Conservation (phyloP, 2,797 vertebrate species). For the Sternotherus odoratus region DNA sequence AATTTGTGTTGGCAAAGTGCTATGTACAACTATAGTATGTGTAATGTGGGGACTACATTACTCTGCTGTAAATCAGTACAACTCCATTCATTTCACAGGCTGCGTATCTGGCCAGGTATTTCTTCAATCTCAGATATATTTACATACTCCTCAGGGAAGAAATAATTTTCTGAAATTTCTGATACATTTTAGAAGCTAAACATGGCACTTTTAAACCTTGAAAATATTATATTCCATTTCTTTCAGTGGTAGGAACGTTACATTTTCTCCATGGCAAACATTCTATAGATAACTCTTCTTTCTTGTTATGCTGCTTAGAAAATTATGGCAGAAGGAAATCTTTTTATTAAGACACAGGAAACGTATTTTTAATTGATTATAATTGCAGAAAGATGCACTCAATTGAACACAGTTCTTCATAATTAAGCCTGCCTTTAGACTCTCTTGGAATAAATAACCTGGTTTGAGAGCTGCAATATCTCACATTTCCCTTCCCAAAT, state of each 20-base stretch:
- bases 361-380: slow-evolving; percentile 43
- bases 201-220: background rate
- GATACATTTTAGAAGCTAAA: background rate
- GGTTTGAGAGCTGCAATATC: background rate
- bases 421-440: slow-evolving; percentile 24
- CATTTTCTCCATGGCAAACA: background rate
- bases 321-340: slow-evolving; percentile 17
- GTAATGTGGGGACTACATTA: background rate
- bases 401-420: background rate
- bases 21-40: background rate
- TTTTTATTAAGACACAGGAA: slow-evolving; percentile 55
- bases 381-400: slow-evolving; percentile 38
- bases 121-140: background rate
- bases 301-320: slow-evolving; percentile 23
- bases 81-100: background rate
- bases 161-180: background rate
- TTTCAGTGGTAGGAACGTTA: background rate
- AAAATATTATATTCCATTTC: background rate
- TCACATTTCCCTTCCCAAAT: background rate
- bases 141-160: background rate
- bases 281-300: background rate
- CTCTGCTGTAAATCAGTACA: background rate
- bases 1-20: background rate
- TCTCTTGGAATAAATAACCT: slow-evolving; percentile 22
- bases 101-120: background rate